A percentile compares a stretch with the other conserved stretches of the same genome.
These are phyloP conservation scores for Phengaris arion DNA, from an alignment of 2,888 invertebrate species.

Conservation along the genomic window DNA sequence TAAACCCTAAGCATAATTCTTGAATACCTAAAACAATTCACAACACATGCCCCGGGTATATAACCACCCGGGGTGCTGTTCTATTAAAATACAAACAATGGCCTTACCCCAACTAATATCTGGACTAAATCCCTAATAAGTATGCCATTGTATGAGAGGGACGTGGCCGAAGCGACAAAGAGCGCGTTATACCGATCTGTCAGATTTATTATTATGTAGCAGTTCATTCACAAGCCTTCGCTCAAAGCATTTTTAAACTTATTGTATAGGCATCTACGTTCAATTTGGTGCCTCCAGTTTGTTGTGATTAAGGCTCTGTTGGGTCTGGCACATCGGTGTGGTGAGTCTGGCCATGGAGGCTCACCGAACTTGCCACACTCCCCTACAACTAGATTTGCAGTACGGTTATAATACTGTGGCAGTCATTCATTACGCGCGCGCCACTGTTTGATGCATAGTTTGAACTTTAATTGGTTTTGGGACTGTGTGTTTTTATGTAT, in stretches of 20 bases:
- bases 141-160: constrained; percentile 80
- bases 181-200: constrained; percentile 77
- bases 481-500: constrained; percentile 10
- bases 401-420: constrained; percentile 72
- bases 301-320: constrained; percentile 27
- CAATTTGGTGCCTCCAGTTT: constrained; percentile 22
- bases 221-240: constrained; percentile 33
- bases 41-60: constrained; percentile 59
- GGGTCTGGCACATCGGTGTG: constrained; percentile 60
- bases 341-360: constrained; percentile 79
- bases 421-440: constrained; percentile 69
- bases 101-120: constrained; percentile 79
- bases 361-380: constrained; percentile 77
- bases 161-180: constrained; percentile 75
- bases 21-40: constrained; percentile 47
- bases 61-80: constrained; percentile 73
- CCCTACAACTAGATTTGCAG: constrained; percentile 77
- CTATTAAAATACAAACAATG: constrained; percentile 79
- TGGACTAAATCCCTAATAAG: constrained; percentile 80
- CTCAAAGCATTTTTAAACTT: constrained; percentile 40
- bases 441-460: constrained; percentile 69
- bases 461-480: constrained; percentile 49
- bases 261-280: constrained; percentile 33
- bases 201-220: constrained; percentile 45
- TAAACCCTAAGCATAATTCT: constrained; percentile 28